These are phyloP conservation scores for Trematomus loennbergii DNA, from an alignment of 2,113 vertebrate genomes.

Conservation along the genomic window DNA sequence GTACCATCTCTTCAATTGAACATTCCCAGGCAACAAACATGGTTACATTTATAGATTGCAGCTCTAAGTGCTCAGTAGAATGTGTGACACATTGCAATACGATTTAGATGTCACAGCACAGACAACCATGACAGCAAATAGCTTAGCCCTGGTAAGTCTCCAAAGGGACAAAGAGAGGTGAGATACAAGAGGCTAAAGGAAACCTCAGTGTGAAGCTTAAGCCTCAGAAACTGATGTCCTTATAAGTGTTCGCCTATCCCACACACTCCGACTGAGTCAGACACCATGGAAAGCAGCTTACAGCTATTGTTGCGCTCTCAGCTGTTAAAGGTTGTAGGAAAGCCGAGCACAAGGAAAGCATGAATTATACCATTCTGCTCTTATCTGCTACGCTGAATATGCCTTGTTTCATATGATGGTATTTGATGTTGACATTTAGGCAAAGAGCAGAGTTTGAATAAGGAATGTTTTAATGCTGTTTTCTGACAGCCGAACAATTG, in stretches of 20 bases:
- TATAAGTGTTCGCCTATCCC: constrained; percentile 67
- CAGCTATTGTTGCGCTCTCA: constrained; percentile 66
- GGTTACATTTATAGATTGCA: not conserved
- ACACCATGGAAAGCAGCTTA: constrained; percentile 78
- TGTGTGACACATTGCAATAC: constrained; percentile 32
- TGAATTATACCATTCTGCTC: constrained; percentile 18
- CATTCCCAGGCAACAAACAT: not conserved
- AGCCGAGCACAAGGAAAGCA: constrained; percentile 27
- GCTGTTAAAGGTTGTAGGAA: constrained; percentile 72
- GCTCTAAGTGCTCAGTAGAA: constrained; percentile 17
- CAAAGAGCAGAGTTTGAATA: constrained; percentile 55
- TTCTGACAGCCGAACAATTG: constrained; percentile 31
- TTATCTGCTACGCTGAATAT: constrained; percentile 51
- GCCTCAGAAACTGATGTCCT: constrained; percentile 69
- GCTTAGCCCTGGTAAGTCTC: constrained; percentile 68
- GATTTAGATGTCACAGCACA: constrained; percentile 71
- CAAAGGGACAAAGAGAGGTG: constrained; percentile 65
- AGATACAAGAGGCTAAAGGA: constrained; percentile 75
- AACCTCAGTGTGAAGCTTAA: constrained; percentile 72
- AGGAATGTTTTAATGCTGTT: constrained; percentile 34
- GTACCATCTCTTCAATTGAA: not conserved
- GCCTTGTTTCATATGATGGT: constrained; percentile 28
- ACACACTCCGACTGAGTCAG: constrained; percentile 68
- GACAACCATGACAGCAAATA: constrained; percentile 63
- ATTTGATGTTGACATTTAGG: constrained; percentile 65